Evolutionary conservation across 2,888 invertebrate genomes (phyloP), one percentile per base, ranked within the genome.

Genomic region (Volucella zonaria): DNA sequence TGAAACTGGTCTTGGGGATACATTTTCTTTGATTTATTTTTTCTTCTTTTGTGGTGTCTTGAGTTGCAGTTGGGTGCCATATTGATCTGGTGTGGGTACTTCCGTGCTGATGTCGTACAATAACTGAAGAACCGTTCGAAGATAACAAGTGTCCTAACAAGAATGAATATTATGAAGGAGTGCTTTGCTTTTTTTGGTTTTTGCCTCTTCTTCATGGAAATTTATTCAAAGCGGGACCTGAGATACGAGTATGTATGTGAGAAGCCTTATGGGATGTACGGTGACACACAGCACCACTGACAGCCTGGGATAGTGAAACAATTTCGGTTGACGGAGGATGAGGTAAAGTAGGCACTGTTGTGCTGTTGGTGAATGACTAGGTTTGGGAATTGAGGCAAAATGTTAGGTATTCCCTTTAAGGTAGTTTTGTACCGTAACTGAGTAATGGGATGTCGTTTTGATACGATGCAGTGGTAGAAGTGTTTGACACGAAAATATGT

Each of bases 121-220:
- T 56, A 8, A 56, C 62, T 68, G 58, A 70, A 75, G 49, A 62
- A 83, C 83, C 83, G 83, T 83, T 80, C 71, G 83, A 83, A 83
- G 61, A 83, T 83, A 83, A 83, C 83, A 83, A 83, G 83, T 83
- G 83, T 80, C 66, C 75, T 71, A 80, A 83, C 83, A 75, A 83
- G 66, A 83, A 79, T 75, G 58, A 66, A 70, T 64, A 71, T 23
- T 31, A 6, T 31, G 31, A 31, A 31, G 31, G 31, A 31, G 64
- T 64, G 56, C 18, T 42, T 61, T 40, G 31, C 31, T 70, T 70
- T 11, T 58, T 31, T 14, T 45, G 42, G 42, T 49, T 58, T 40
- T 8, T 49, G 31, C 31, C 31, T 31, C 31, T 40, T 70, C 23
- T 23, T 42, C 47, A 78, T 78, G 79, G 59, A 70, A 54, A 70